Conservation (phyloP, 2,888 invertebrate genomes). For the Cerastis rubricosa region DNA sequence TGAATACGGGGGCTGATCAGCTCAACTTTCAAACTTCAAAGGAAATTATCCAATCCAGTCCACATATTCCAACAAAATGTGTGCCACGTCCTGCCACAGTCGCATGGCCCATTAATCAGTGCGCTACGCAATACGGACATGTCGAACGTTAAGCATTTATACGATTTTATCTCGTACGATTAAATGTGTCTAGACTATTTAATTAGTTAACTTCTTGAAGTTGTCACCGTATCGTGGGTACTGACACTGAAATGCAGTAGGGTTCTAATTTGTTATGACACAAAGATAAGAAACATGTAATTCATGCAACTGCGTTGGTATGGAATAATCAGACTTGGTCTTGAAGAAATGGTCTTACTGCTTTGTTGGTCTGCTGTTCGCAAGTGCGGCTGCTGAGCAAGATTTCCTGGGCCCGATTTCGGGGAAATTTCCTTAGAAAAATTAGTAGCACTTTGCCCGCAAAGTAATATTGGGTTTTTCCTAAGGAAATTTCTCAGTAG, state of each 20-base stretch:
- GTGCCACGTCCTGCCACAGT: constrained; percentile 39
- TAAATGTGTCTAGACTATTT: constrained; percentile 40
- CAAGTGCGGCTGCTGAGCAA: too few relatives aligned
- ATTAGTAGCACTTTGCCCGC: too few relatives aligned
- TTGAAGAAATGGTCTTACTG: too few relatives aligned
- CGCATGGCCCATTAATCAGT: constrained; percentile 43
- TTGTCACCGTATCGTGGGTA: not conserved
- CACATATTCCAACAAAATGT: constrained; percentile 36
- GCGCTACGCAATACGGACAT: constrained; percentile 41
- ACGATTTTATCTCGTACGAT: constrained; percentile 22
- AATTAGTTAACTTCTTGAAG: constrained; percentile 10
- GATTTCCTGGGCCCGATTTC: too few relatives aligned
- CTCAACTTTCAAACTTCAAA: not conserved
- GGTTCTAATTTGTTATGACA: not conserved
- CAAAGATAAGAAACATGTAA: too few relatives aligned
- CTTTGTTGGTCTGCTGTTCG: too few relatives aligned
- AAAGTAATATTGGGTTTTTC: too few relatives aligned
- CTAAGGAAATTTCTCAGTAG: too few relatives aligned
- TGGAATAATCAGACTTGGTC: too few relatives aligned
- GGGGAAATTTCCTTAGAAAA: too few relatives aligned
- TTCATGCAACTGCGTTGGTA: too few relatives aligned
- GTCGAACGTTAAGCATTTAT: constrained; percentile 5
- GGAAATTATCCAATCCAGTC: constrained; percentile 33
- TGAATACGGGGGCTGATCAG: too few relatives aligned
- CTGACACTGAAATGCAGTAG: not conserved